A percentile compares a stretch with the other conserved stretches of the same genome.
phyloP scores from a whole-genome alignment of 2,888 invertebrate species.

The Polydrusus tereticollis region DNA sequence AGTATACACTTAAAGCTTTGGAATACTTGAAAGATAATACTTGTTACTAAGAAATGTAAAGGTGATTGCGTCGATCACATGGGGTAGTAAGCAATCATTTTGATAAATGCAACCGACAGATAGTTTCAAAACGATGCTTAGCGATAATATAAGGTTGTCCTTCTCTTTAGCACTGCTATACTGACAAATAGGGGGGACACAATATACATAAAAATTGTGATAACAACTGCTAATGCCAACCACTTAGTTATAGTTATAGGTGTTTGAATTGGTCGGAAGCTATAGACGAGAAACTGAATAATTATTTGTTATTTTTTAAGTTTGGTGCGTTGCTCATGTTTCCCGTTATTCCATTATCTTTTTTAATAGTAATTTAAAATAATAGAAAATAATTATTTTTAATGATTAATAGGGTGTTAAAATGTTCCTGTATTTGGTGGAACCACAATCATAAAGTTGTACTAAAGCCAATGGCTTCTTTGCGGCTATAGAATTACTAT shows the following conservation, averaged over 20 bases:
- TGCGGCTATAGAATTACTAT: no score
- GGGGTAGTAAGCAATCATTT: constrained; percentile 22
- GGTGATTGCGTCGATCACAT: constrained; percentile 11
- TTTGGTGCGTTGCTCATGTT: neutral
- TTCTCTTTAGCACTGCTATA: constrained; percentile 34
- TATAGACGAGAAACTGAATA: constrained; percentile 15
- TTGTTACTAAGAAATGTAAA: constrained; percentile 29
- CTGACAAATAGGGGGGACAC: constrained; percentile 31
- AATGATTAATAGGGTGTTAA: neutral
- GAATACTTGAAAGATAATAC: constrained; percentile 35
- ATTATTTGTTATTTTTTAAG: neutral
- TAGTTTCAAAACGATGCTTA: constrained; percentile 28
- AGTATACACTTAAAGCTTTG: constrained; percentile 11
- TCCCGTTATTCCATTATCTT: neutral
- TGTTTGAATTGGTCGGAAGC: constrained; percentile 17
- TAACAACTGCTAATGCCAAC: constrained; percentile 38
- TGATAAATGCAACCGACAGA: constrained; percentile 35
- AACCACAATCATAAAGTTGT: no score
- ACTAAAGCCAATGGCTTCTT: no score
- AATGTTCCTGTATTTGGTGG: no score
- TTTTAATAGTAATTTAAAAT: no score
- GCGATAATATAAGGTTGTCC: constrained; percentile 39
- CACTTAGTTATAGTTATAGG: constrained; percentile 38
- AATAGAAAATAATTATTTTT: neutral
- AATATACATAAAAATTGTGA: constrained; percentile 35